These are phyloP conservation scores for Coccyzus lansbergi DNA, from an alignment of 2,797 vertebrate genomes.

Conservation along the genomic window DNA sequence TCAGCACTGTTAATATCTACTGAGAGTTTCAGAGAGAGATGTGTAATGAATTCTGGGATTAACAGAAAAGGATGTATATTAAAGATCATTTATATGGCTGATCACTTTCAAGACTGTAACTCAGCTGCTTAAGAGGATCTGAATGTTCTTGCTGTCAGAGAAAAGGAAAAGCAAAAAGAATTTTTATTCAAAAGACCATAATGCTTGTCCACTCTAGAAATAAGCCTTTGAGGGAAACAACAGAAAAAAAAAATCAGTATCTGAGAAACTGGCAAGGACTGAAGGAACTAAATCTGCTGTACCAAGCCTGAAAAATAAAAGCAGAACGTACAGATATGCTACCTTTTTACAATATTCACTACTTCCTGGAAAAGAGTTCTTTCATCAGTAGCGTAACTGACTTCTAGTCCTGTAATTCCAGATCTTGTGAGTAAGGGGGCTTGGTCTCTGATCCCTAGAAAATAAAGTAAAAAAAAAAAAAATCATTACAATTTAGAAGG, in stretches of 20 bases:
- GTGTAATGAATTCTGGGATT: not conserved
- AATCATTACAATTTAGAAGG: constrained; percentile 52
- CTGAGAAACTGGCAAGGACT: constrained; percentile 24
- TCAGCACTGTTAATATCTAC: not conserved
- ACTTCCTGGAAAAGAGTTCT: constrained; percentile 92
- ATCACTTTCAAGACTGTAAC: constrained; percentile 38
- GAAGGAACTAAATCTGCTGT: constrained; percentile 61
- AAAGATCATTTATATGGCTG: constrained; percentile 9
- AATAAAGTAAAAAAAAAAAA: constrained; percentile 51
- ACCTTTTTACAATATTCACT: constrained; percentile 89
- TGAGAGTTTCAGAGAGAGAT: not conserved
- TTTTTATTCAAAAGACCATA: constrained; percentile 60
- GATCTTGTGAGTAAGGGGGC: constrained; percentile 93
- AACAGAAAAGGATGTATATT: constrained; percentile 12
- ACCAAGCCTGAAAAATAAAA: constrained; percentile 65
- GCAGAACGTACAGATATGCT: constrained; percentile 72
- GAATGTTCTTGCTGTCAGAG: constrained; percentile 55
- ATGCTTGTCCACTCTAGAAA: constrained; percentile 63
- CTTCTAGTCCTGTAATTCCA: constrained; percentile 90
- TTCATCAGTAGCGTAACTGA: constrained; percentile 90
- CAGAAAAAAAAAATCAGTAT: not conserved
- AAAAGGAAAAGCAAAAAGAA: constrained; percentile 53
- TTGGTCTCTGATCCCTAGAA: constrained; percentile 83
- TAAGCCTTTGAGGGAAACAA: constrained; percentile 42
- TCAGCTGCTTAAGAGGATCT: constrained; percentile 58